Conservation (phyloP, 2,113 vertebrate species). For the Nibea albiflora region DNA sequence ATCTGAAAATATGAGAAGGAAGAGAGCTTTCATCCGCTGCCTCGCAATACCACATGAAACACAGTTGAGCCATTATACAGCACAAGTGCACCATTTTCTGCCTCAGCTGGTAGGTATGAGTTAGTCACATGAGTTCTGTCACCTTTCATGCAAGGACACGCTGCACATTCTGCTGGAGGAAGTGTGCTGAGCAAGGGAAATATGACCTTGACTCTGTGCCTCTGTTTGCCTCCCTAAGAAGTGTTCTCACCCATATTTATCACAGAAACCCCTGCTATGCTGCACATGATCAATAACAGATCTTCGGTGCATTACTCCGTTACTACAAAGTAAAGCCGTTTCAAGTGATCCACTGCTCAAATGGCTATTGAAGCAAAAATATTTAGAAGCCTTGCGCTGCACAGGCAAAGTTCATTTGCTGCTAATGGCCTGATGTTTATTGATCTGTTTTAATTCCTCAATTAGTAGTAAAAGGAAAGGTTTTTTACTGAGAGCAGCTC, state of each 20-base stretch:
- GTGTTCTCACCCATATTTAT: constrained; percentile 3
- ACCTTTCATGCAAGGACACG: constrained; percentile 50
- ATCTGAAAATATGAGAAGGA: not conserved
- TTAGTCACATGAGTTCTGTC: constrained; percentile 20
- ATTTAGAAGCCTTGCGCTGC: not conserved
- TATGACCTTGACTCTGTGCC: constrained; percentile 66
- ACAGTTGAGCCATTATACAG: not conserved
- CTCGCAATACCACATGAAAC: constrained; percentile 1
- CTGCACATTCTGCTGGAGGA: constrained; percentile 43
- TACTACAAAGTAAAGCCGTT: not conserved
- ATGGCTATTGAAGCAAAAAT: constrained; percentile 11
- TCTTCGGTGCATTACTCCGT: constrained; percentile 19
- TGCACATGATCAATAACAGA: constrained; percentile 11
- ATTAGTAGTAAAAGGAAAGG: not conserved
- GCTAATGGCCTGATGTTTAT: constrained; percentile 18
- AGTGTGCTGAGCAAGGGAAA: constrained; percentile 62
- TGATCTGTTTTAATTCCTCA: constrained; percentile 37
- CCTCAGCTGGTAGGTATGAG: not conserved
- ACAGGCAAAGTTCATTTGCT: constrained; percentile 1
- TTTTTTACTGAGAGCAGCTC: constrained; percentile 16
- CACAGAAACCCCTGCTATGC: constrained; percentile 8
- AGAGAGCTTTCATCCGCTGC: not conserved
- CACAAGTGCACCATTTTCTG: not conserved
- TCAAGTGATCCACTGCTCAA: constrained; percentile 2
- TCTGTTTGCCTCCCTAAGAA: not conserved